A percentile compares a stretch with the other conserved stretches of the same genome.
Evolutionary conservation across 2,888 invertebrate species (phyloP).

Genomic region (Ormia ochracea): DNA sequence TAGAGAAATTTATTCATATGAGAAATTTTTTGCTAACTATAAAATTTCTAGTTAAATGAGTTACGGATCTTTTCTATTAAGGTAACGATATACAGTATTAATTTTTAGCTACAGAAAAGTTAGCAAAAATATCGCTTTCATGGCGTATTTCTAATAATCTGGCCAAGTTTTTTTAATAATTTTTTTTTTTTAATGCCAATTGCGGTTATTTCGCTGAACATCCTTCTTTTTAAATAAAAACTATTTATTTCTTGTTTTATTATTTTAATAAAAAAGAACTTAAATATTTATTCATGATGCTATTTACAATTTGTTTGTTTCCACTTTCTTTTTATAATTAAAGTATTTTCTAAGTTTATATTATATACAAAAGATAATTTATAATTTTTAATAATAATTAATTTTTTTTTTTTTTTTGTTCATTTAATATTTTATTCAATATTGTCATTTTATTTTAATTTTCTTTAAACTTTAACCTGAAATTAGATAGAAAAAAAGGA

Average conservation of each 20-base stretch:
- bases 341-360: constrained; percentile 22
- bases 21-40: no score
- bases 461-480: constrained; percentile 52
- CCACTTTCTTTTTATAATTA: constrained; percentile 23
- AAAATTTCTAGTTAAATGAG: no score
- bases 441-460: constrained; percentile 58
- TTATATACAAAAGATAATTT: constrained; percentile 36
- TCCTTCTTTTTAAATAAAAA: background rate
- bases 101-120: no score
- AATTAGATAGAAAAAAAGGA: constrained; percentile 44
- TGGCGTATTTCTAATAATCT: no score
- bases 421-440: constrained; percentile 37
- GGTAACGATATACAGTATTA: no score
- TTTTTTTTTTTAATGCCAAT: no score
- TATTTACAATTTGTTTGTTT: constrained; percentile 52
- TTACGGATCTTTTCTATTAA: no score
- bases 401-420: no score
- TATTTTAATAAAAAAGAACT: constrained; percentile 43
- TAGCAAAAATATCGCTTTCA: no score
- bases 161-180: no score
- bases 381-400: constrained; percentile 40
- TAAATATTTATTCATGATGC: constrained; percentile 45
- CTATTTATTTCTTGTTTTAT: background rate
- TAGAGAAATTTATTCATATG: no score
- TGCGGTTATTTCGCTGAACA: background rate